Base-by-base conservation (phyloP, 2,888 invertebrate genomes). In the Oligia latruncula region DNA sequence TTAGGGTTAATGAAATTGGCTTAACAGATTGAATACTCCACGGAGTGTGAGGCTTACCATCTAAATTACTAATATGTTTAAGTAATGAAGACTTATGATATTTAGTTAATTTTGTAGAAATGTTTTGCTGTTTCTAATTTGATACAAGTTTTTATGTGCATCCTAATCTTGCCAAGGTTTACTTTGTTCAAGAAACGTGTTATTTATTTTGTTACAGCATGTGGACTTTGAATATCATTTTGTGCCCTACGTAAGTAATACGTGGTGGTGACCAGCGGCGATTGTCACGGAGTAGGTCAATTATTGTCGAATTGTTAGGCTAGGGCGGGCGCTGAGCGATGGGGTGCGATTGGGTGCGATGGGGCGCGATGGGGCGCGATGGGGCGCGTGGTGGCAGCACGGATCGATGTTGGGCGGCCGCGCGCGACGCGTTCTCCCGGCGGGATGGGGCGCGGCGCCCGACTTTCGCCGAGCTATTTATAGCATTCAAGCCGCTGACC, bases 401-500 rank as follows among this genome's bases (percentile, higher is more conserved):
- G 84, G 85, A 85, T 85, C 87, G 90, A 87, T 87, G 86, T 52
- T 70, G 87, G 85, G 81, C 74, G 81, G 85, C 40, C 86, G 85
- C 78, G 86, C 85, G 87, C 85, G 77, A 91, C 93, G 90, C 90
- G 90, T 91, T 86, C 93, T 91, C 93, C 93, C 94, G 90, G 88
- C 90, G 95, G 94, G 93, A 94, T 93, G 95, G 95, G 96, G 95
- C 91, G 93, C 93, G 95, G 95, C 95, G 96, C 95, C 96, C 96
- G 95, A 96, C 96, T 96, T 96, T 96, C 95, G 93, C 95, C 95
- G 94, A 95, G 96, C 97, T 97, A 97, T 97, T 96, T 96, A 96
- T 96, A 97, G 96, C 95, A 95, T 95, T 95, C 94, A 96, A 96
- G 96, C 96, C 96, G 96, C 96, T 96, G 97, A 97, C 97, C 96